A percentile compares a stretch with the other conserved stretches of the same genome.
phyloP scores from a whole-genome alignment of 1,140 invertebrate species.

The Acyrthosiphon pisum region DNA sequence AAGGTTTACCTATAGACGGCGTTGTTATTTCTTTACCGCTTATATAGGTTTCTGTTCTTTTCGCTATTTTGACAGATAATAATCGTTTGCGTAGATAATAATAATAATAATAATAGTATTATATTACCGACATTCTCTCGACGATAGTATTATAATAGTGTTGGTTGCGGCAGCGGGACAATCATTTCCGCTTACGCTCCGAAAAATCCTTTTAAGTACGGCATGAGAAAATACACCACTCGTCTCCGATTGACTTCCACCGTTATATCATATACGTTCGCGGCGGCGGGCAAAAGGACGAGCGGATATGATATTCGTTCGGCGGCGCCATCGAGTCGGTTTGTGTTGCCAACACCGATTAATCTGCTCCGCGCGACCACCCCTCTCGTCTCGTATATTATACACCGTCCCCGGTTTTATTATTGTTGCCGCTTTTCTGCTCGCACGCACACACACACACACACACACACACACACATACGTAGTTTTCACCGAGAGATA shows the following conservation, averaged over 20 bases:
- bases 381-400: not conserved
- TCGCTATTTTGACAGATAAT: conserved; percentile 1
- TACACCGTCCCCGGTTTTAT: conserved; percentile 27
- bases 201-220: not conserved
- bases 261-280: not conserved
- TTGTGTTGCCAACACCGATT: conserved; percentile 47
- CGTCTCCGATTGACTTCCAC: conserved; percentile 10
- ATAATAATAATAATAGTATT: not conserved
- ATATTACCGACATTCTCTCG: not conserved
- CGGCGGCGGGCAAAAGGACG: not conserved
- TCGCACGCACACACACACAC: not conserved
- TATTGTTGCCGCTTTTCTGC: conserved; percentile 42
- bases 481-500: conserved; percentile 20
- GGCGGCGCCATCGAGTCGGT: conserved; percentile 49
- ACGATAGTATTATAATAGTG: conserved; percentile 2
- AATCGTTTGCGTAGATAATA: not conserved
- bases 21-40: not conserved
- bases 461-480: not conserved
- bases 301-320: conserved; percentile 2
- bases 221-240: conserved; percentile 4
- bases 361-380: conserved; percentile 24
- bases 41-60: not conserved
- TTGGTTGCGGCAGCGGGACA: not conserved
- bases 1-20: not conserved
- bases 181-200: conserved; percentile 12